A percentile compares a stretch with the other conserved stretches of the same genome.
phyloP scores from a whole-genome alignment of 2,113 vertebrate genomes.

The Nibea coibor region DNA sequence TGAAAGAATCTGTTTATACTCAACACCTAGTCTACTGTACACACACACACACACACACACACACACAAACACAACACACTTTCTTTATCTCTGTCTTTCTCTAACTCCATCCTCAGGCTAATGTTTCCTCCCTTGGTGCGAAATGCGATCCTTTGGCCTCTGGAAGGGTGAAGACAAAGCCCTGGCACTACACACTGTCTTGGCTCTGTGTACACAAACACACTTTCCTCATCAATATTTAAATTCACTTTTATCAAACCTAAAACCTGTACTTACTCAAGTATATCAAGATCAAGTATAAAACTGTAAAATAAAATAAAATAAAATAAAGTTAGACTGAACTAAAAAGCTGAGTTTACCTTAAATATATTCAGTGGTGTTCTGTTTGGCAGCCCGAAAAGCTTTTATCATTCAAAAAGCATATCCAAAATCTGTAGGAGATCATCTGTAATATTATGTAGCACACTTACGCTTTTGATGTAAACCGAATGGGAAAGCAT shows the following conservation, averaged over 20 bases:
- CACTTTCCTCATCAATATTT: slow-evolving; percentile 72
- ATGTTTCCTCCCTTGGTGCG: slow-evolving; percentile 41
- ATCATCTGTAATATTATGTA: slow-evolving; percentile 54
- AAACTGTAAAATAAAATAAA: slow-evolving; percentile 12
- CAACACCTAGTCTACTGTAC: not conserved
- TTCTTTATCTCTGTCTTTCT: slow-evolving; percentile 10
- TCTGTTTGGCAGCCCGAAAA: slow-evolving; percentile 30
- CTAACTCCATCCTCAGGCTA: slow-evolving; percentile 38
- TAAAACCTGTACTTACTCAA: slow-evolving; percentile 20
- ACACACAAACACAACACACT: slow-evolving; percentile 32
- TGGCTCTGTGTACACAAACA: slow-evolving; percentile 53
- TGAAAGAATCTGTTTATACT: slow-evolving; percentile 16
- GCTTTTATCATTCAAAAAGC: slow-evolving; percentile 41
- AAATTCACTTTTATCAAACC: slow-evolving; percentile 55
- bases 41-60: slow-evolving; percentile 34
- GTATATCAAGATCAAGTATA: slow-evolving; percentile 14
- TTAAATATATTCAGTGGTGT: slow-evolving; percentile 4
- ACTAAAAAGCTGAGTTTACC: slow-evolving; percentile 23
- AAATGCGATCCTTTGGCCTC: slow-evolving; percentile 53
- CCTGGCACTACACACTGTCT: slow-evolving; percentile 35
- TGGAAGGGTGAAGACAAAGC: slow-evolving; percentile 49
- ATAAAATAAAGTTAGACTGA: not conserved
- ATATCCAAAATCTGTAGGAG: slow-evolving; percentile 44
- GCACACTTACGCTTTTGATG: slow-evolving; percentile 57
- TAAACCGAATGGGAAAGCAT: slow-evolving; percentile 60